A percentile compares a stretch with the other conserved stretches of the same genome.
Evolutionary conservation across 2,113 vertebrate species (phyloP).

Genomic region (Nansenia antarctica): DNA sequence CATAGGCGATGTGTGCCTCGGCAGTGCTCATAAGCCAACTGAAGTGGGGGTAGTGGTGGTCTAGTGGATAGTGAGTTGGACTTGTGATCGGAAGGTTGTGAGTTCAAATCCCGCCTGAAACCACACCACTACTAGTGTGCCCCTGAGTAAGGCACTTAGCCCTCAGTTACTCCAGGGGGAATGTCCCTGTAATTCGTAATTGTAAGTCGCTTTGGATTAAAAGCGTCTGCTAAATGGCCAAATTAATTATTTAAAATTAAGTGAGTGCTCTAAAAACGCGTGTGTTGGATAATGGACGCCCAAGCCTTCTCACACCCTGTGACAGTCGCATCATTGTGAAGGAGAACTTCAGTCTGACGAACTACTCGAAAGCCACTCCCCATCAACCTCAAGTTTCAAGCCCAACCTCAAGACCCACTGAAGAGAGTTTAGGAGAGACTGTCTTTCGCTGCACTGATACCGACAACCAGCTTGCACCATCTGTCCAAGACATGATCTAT

Average conservation of each 20-base stretch:
- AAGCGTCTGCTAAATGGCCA: too few relatives aligned
- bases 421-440: neutral
- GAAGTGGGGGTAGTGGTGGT: too few relatives aligned
- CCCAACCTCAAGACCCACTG: neutral
- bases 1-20: conserved; percentile 8
- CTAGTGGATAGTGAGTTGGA: too few relatives aligned
- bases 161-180: too few relatives aligned
- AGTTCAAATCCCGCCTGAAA: too few relatives aligned
- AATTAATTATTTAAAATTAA: too few relatives aligned
- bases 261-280: conserved; percentile 1
- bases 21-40: neutral
- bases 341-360: neutral
- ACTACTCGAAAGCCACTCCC: too few relatives aligned
- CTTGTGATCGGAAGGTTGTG: too few relatives aligned
- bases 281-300: conserved; percentile 1
- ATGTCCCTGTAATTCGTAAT: too few relatives aligned
- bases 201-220: too few relatives aligned
- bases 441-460: neutral
- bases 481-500: conserved; percentile 3
- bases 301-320: neutral
- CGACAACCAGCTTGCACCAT: neutral
- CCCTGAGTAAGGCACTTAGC: too few relatives aligned
- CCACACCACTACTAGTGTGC: too few relatives aligned
- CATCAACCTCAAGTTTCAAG: neutral
- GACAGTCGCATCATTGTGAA: neutral